These are phyloP conservation scores for Biston stratarius DNA, from an alignment of 2,888 invertebrate genomes.

Conservation along the genomic window DNA sequence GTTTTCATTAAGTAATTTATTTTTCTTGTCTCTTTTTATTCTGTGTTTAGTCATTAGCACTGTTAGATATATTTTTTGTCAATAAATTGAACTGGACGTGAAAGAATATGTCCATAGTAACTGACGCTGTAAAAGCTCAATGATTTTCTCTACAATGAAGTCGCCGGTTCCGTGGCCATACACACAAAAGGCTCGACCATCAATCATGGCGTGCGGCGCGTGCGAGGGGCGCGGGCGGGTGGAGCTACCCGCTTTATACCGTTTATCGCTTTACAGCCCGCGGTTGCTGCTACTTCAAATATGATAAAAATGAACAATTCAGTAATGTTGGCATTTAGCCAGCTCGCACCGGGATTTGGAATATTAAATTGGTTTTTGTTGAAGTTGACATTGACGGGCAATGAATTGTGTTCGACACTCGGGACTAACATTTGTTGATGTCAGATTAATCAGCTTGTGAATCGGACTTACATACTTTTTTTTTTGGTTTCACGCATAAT, in stretches of 20 bases:
- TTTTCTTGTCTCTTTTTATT: too few species aligned
- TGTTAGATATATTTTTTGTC: too few species aligned
- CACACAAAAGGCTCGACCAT: constrained; percentile 40
- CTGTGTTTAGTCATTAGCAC: too few species aligned
- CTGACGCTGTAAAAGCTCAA: neutral
- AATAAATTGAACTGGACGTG: too few species aligned
- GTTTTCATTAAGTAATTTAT: too few species aligned
- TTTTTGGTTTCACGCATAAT: too few species aligned
- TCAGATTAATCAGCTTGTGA: constrained; percentile 1
- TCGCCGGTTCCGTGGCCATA: constrained; percentile 30
- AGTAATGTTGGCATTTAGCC: constrained; percentile 23
- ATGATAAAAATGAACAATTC: constrained; percentile 26
- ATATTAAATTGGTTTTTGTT: constrained; percentile 9
- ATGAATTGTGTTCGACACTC: constrained; percentile 3
- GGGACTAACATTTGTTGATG: neutral
- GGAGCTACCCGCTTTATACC: constrained; percentile 32
- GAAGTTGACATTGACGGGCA: neutral
- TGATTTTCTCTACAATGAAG: neutral
- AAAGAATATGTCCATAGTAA: too few species aligned
- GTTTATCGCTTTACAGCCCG: constrained; percentile 39
- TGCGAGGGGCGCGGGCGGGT: neutral
- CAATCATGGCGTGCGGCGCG: constrained; percentile 38
- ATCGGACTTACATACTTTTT: neutral
- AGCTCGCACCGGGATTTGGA: constrained; percentile 1
- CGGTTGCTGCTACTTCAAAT: constrained; percentile 35